Evolutionary conservation across 1,140 invertebrate genomes (phyloP).

Genomic region (Nixonia krombeini): DNA sequence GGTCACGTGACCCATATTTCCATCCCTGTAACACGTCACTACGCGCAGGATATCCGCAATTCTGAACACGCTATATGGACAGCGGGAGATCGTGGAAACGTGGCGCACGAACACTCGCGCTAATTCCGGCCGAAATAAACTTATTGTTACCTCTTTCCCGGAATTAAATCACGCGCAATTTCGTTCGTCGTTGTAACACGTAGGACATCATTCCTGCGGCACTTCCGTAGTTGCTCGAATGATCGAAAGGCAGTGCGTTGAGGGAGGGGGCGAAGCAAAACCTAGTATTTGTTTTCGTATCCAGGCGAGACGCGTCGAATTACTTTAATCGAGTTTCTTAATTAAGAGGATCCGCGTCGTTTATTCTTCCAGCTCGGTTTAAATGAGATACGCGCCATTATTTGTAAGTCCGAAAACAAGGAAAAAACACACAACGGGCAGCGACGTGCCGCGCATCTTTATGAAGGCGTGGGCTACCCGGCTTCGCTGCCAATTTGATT

Average conservation of each 20-base stretch:
- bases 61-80: conserved; percentile 30
- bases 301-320: too few species aligned
- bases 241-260: too few species aligned
- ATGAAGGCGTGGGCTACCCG: conserved; percentile 7
- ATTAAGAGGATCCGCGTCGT: too few species aligned
- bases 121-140: conserved; percentile 22
- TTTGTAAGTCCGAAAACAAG: background rate
- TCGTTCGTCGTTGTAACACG: too few species aligned
- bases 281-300: too few species aligned
- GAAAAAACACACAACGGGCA: conserved; percentile 29
- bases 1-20: conserved; percentile 40
- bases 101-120: conserved; percentile 23
- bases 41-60: conserved; percentile 42
- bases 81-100: conserved; percentile 25
- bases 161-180: conserved; percentile 17
- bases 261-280: too few species aligned
- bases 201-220: too few species aligned
- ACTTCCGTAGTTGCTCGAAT: too few species aligned
- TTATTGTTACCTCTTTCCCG: conserved; percentile 7
- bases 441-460: conserved; percentile 29
- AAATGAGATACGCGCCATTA: too few species aligned
- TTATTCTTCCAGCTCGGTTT: too few species aligned
- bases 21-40: conserved; percentile 33
- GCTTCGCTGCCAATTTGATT: conserved; percentile 35
- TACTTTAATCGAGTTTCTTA: too few species aligned